Percentiles rank a stretch among this genome's conserved stretches.
Conservation (phyloP, 2,797 vertebrate species). For the Anguilla megastoma region DNA sequence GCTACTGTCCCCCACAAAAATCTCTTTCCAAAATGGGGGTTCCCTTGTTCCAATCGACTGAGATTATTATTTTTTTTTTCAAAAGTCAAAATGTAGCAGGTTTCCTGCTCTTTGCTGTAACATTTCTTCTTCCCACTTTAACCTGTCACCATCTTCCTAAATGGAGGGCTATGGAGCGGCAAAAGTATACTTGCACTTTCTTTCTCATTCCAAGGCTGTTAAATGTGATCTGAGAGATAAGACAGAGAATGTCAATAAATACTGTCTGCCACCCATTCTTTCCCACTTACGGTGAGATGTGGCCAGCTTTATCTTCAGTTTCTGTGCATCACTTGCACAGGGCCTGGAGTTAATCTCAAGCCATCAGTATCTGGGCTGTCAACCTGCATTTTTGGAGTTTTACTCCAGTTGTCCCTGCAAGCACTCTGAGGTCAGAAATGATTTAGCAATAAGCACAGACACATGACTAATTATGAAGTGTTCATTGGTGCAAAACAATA, state of each 20-base stretch:
- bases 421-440: background rate
- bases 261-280: slow-evolving; percentile 18
- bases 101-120: background rate
- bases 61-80: background rate
- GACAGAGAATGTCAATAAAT: background rate
- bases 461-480: background rate
- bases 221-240: slow-evolving; percentile 4
- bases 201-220: background rate
- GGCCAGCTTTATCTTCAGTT: background rate
- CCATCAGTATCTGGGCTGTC: background rate
- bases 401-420: background rate
- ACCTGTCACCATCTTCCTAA: background rate
- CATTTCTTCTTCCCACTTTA: background rate
- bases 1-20: background rate
- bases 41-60: background rate
- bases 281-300: background rate
- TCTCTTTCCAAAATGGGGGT: background rate
- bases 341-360: background rate
- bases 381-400: background rate
- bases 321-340: background rate
- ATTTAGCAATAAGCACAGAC: background rate
- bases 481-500: background rate
- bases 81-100: background rate
- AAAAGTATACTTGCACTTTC: background rate
- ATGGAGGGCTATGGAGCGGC: background rate